Base-by-base conservation (phyloP, 2,888 invertebrate species). In the Acrobasis consociella region DNA sequence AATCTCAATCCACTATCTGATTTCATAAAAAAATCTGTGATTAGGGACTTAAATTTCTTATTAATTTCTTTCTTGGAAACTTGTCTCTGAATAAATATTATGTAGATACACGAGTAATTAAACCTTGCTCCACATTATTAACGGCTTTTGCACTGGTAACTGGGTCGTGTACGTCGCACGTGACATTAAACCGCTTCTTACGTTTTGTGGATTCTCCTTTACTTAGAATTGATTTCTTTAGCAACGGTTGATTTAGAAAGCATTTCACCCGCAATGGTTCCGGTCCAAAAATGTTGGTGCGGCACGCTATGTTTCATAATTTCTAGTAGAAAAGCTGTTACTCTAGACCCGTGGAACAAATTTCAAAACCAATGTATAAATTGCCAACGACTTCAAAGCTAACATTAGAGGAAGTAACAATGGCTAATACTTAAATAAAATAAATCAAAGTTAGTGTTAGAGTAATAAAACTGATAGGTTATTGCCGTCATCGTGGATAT, bases 401-500 rank as follows among this genome's bases (percentile, higher is more conserved):
- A 39, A 62, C 66, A 61, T 64, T 69, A 65, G 69, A 69, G 65
- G 69, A 65, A 67, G 65, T 67, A 68, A 68, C 63, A 16, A 53
- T 67, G 71, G 62, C 72, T 62, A 66, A 69, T 74, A 76, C n/a
- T n/a, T 74, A 77, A 72, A 65, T 66, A 65, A 63, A 72, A 68
- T 80, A 76, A 81, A 81, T 79, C 77, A 69, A 67, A 67, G 68
- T 74, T 73, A 70, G 69, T 69, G 68, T 73, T 74, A 67, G 75
- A 77, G 77, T 72, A 77, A 77, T 82, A 81, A 85, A 83, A 72
- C 77, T 77, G 80, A 82, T 85, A 88, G 85, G 83, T 88, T 89
- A 88, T 87, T 87, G 83, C 87, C 83, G 80, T 86, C 76, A 76
- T 77, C 77, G 81, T 82, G 82, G 79, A 81, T 78, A 74, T 74